phyloP scores from a whole-genome alignment of 1,140 invertebrate species.

The Macrosteles quadrilineatus region DNA sequence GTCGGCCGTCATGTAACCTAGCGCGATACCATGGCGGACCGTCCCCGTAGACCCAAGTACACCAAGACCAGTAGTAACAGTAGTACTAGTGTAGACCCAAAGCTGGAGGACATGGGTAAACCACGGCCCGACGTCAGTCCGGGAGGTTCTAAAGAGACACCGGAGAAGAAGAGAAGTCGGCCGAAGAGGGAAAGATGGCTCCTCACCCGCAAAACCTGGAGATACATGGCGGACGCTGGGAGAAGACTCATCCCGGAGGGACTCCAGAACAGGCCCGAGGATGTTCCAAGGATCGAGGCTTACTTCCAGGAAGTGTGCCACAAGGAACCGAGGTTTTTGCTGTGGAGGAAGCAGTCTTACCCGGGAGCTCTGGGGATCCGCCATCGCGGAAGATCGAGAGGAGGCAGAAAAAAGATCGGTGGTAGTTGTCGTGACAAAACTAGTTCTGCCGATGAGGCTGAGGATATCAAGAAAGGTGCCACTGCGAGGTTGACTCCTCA shows the following conservation, averaged over 20 bases:
- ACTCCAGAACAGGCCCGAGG: slow-evolving; percentile 66
- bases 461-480: slow-evolving; percentile 43
- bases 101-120: slow-evolving; percentile 10
- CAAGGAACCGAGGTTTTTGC: slow-evolving; percentile 71
- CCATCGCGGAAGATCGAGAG: slow-evolving; percentile 56
- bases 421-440: slow-evolving; percentile 61
- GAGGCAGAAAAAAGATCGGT: slow-evolving; percentile 55
- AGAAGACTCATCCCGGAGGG: slow-evolving; percentile 79
- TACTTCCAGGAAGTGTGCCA: slow-evolving; percentile 82
- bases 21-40: slow-evolving; percentile 9
- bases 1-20: no score
- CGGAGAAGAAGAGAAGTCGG: slow-evolving; percentile 34
- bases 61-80: neutral
- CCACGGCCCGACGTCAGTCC: slow-evolving; percentile 3
- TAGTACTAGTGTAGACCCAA: slow-evolving; percentile 10
- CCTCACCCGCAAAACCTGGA: slow-evolving; percentile 83
- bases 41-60: neutral
- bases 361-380: slow-evolving; percentile 64
- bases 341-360: slow-evolving; percentile 80
- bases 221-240: slow-evolving; percentile 88
- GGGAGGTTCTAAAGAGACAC: neutral
- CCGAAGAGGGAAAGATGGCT: slow-evolving; percentile 68
- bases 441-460: slow-evolving; percentile 63
- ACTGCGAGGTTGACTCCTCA: slow-evolving; percentile 44
- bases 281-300: slow-evolving; percentile 75